These are phyloP conservation scores for Orthonyx spaldingii DNA, from an alignment of 2,113 vertebrate genomes.

Conservation along the genomic window DNA sequence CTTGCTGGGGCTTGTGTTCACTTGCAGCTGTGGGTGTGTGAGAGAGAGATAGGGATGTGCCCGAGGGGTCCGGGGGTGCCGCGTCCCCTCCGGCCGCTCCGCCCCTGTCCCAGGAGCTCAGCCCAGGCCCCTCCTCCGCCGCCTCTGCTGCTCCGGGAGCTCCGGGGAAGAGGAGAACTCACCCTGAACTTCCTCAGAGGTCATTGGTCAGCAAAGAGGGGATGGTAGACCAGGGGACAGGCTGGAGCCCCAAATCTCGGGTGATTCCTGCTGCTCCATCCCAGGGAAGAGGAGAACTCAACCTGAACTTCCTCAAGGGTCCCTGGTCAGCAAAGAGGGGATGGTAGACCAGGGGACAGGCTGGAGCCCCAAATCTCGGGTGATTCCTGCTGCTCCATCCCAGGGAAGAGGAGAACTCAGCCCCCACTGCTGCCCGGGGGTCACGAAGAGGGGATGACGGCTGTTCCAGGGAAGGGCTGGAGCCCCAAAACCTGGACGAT, in stretches of 20 bases:
- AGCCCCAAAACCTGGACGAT: background rate
- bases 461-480: background rate
- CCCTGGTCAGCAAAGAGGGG: background rate
- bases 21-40: background rate
- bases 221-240: too few species aligned
- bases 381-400: background rate
- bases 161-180: background rate
- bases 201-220: too few species aligned
- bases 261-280: background rate
- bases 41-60: background rate
- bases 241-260: too few species aligned
- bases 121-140: fast-evolving
- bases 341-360: background rate
- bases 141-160: background rate
- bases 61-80: background rate
- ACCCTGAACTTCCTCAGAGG: too few species aligned
- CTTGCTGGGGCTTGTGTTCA: background rate
- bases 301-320: fast-evolving
- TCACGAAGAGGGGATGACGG: fast-evolving
- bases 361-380: background rate
- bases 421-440: background rate
- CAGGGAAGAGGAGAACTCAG: background rate
- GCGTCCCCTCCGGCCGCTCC: fast-evolving
- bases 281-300: background rate
- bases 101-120: background rate